Percentiles rank a stretch among this genome's conserved stretches.
These are phyloP conservation scores for Xestia c-nigrum DNA, from an alignment of 2,888 invertebrate genomes.

Conservation along the genomic window DNA sequence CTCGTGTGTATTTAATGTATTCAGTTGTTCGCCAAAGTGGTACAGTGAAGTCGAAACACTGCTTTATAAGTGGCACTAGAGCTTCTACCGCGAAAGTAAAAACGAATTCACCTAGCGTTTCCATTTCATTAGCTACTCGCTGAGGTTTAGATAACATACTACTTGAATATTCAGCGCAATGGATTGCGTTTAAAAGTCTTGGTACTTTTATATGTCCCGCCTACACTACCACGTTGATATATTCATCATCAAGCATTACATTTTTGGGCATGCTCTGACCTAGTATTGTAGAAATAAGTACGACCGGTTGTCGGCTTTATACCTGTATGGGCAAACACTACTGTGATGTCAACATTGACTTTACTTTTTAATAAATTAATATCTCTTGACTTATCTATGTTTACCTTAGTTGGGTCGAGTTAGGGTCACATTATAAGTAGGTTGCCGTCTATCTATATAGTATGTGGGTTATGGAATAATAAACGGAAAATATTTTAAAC, in stretches of 20 bases:
- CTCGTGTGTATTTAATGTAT: slow-evolving; percentile 74
- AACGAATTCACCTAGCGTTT: slow-evolving; percentile 56
- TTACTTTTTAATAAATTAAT: slow-evolving; percentile 32
- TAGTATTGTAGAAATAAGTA: slow-evolving; percentile 62
- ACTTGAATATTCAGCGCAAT: slow-evolving; percentile 46
- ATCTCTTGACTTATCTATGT: slow-evolving; percentile 22
- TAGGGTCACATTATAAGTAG: slow-evolving; percentile 37
- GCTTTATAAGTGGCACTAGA: slow-evolving; percentile 62
- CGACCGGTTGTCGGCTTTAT: slow-evolving; percentile 60
- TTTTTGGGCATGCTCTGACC: slow-evolving; percentile 64
- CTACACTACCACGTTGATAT: slow-evolving; percentile 56
- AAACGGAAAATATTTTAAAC: neutral
- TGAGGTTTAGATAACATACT: slow-evolving; percentile 13
- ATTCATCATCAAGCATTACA: slow-evolving; percentile 50
- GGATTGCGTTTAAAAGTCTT: slow-evolving; percentile 37
- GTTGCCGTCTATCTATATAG: slow-evolving; percentile 8
- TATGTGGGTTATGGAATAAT: slow-evolving; percentile 24
- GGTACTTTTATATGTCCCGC: slow-evolving; percentile 36
- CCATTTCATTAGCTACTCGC: slow-evolving; percentile 49
- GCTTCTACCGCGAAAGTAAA: slow-evolving; percentile 66
- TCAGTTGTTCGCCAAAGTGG: slow-evolving; percentile 68
- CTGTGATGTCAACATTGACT: slow-evolving; percentile 48
- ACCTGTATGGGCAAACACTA: slow-evolving; percentile 36
- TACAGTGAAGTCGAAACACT: slow-evolving; percentile 58
- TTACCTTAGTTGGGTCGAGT: slow-evolving; percentile 13